Conservation (phyloP, 92 coral and sea anemone genomes). For the Zoanthus sansibaricus region DNA sequence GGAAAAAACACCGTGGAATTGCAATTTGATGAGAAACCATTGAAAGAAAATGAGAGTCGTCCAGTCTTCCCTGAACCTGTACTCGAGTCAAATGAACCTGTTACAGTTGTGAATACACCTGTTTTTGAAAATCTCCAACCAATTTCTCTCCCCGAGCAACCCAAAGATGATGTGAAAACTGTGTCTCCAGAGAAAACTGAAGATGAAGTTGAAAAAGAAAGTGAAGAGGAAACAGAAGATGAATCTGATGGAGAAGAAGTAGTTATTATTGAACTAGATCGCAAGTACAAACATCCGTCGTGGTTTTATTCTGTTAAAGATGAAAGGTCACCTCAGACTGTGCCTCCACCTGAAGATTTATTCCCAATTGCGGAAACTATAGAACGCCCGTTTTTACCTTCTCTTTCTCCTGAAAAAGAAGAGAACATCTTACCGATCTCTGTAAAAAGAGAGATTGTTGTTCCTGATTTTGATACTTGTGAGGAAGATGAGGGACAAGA, state of each 20-base stretch:
- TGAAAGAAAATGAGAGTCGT: no score
- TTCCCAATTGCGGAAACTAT: constrained; percentile 8
- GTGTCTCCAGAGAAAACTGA: not conserved
- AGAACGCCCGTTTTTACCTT: not conserved
- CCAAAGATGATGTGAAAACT: no score
- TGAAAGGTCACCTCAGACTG: not conserved
- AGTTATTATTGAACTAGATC: constrained; percentile 6
- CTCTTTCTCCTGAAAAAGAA: not conserved
- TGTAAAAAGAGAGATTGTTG: not conserved
- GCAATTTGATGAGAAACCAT: no score
- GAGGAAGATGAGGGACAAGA: constrained; percentile 35
- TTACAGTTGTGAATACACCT: no score
- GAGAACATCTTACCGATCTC: not conserved
- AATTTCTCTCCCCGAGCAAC: no score
- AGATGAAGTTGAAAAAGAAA: not conserved
- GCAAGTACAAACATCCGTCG: constrained; percentile 7
- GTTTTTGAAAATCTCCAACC: no score
- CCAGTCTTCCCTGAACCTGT: no score
- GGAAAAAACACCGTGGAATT: not conserved
- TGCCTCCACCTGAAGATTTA: constrained; percentile 10
- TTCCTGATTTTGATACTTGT: constrained; percentile 11
- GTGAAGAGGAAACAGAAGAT: constrained; percentile 9
- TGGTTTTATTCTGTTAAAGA: constrained; percentile 21
- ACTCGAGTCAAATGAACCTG: no score
- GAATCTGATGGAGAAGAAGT: constrained; percentile 9